A percentile compares a stretch with the other conserved stretches of the same genome.
Evolutionary conservation across 2,113 vertebrate species (phyloP).

Genomic region (Silurus asotus): DNA sequence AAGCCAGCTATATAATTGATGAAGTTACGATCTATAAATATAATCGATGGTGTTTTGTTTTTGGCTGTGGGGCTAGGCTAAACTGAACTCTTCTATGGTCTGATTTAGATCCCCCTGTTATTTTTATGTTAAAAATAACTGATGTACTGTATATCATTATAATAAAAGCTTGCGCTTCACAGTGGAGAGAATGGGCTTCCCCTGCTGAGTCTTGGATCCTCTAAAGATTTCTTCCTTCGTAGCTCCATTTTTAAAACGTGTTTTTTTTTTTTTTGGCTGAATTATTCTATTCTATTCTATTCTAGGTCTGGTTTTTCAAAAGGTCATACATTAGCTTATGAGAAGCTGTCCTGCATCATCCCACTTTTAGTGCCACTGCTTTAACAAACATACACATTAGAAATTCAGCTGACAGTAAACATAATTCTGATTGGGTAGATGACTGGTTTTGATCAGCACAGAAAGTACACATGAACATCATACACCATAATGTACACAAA

Average conservation of each 20-base stretch:
- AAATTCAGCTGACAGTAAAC: not conserved
- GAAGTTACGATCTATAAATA: slow-evolving; percentile 18
- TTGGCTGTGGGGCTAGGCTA: not conserved
- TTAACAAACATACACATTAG: not conserved
- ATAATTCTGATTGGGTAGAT: not conserved
- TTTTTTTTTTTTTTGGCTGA: not conserved
- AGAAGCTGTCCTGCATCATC: not conserved
- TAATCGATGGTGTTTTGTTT: slow-evolving; percentile 32
- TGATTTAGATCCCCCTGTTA: not conserved
- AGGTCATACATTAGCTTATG: not conserved
- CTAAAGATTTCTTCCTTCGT: not conserved
- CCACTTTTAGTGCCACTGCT: not conserved
- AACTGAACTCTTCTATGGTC: not conserved
- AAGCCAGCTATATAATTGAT: slow-evolving; percentile 22
- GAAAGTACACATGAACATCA: not conserved
- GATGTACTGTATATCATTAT: not conserved
- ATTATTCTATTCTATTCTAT: not conserved
- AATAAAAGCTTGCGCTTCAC: not conserved
- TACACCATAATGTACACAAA: not conserved
- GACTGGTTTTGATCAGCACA: not conserved
- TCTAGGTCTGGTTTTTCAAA: not conserved
- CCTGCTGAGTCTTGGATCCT: not conserved
- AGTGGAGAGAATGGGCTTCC: not conserved
- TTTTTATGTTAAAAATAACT: not conserved
- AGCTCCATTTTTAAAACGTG: not conserved